Percentiles rank a stretch among this genome's conserved stretches.
These are phyloP conservation scores for Coenonympha arcania DNA, from an alignment of 2,888 invertebrate genomes.

Conservation along the genomic window DNA sequence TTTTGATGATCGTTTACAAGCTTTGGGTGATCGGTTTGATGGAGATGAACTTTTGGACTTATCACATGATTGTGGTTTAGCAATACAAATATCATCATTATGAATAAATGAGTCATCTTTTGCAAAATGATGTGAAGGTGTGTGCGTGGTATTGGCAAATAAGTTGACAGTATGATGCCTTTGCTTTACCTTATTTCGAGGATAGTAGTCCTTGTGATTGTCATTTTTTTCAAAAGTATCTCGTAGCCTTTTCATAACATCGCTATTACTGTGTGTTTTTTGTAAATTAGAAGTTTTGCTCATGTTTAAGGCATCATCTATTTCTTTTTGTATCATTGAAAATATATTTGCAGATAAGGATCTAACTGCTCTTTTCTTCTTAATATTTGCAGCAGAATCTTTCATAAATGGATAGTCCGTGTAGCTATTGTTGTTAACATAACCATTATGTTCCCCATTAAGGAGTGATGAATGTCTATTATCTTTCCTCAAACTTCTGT, in stretches of 20 bases:
- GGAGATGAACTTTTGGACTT: constrained; percentile 73
- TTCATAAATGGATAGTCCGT: constrained; percentile 52
- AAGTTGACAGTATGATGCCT: constrained; percentile 68
- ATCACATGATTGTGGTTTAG: constrained; percentile 69
- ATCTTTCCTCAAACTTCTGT: constrained; percentile 88
- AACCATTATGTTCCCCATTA: constrained; percentile 60
- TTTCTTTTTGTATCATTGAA: constrained; percentile 80
- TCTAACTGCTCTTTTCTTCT: constrained; percentile 85
- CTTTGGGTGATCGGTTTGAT: constrained; percentile 72
- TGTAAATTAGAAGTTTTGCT: constrained; percentile 69
- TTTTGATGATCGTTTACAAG: constrained; percentile 63
- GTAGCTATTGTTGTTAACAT: constrained; percentile 64
- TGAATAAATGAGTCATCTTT: constrained; percentile 72
- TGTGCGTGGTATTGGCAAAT: constrained; percentile 65
- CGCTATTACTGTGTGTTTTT: constrained; percentile 77
- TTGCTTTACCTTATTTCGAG: constrained; percentile 71
- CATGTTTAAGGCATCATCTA: constrained; percentile 73
- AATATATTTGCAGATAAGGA: constrained; percentile 90
- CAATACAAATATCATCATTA: constrained; percentile 63
- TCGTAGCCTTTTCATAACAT: constrained; percentile 69
- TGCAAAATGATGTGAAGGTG: constrained; percentile 65
- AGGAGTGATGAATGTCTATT: constrained; percentile 72
- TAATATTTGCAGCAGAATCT: constrained; percentile 63
- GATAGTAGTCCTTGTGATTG: constrained; percentile 54
- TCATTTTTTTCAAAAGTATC: constrained; percentile 66